Percentiles rank a stretch among this genome's conserved stretches.
phyloP scores from a whole-genome alignment of 2,888 invertebrate genomes.

The Himalopsyche kuldschensis region DNA sequence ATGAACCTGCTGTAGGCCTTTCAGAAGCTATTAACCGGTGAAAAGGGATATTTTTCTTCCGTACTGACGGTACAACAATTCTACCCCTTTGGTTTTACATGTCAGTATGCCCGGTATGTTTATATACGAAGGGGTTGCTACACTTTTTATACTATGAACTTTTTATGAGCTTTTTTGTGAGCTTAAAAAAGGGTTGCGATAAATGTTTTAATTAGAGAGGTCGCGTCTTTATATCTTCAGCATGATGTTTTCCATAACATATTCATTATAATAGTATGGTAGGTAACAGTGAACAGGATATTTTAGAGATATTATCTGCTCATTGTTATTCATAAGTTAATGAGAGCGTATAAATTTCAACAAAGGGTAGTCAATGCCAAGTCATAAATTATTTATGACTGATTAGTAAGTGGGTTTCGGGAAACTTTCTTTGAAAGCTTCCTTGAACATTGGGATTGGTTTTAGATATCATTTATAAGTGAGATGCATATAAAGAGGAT shows the following conservation, averaged over 20 bases:
- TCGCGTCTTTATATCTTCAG: slow-evolving; percentile 30
- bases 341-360: slow-evolving; percentile 37
- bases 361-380: slow-evolving; percentile 37
- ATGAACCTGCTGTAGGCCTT: slow-evolving; percentile 37
- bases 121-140: slow-evolving; percentile 26
- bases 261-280: slow-evolving; percentile 34
- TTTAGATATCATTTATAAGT: neutral
- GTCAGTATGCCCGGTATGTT: slow-evolving; percentile 17
- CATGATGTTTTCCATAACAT: slow-evolving; percentile 34
- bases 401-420: slow-evolving; percentile 26
- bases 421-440: neutral
- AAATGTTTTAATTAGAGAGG: slow-evolving; percentile 40
- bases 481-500: no score
- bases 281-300: slow-evolving; percentile 14
- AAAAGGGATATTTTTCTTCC: slow-evolving; percentile 34
- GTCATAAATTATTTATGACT: slow-evolving; percentile 40
- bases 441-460: neutral
- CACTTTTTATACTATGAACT: slow-evolving; percentile 21
- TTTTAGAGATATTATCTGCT: slow-evolving; percentile 30
- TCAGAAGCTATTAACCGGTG: slow-evolving; percentile 36
- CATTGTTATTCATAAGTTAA: slow-evolving; percentile 38
- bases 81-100: slow-evolving; percentile 11
- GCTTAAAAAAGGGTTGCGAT: slow-evolving; percentile 34
- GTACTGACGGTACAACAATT: neutral
- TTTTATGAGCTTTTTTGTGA: slow-evolving; percentile 35